phyloP scores from a whole-genome alignment of 2,113 vertebrate genomes.

The Ranitomeya variabilis region DNA sequence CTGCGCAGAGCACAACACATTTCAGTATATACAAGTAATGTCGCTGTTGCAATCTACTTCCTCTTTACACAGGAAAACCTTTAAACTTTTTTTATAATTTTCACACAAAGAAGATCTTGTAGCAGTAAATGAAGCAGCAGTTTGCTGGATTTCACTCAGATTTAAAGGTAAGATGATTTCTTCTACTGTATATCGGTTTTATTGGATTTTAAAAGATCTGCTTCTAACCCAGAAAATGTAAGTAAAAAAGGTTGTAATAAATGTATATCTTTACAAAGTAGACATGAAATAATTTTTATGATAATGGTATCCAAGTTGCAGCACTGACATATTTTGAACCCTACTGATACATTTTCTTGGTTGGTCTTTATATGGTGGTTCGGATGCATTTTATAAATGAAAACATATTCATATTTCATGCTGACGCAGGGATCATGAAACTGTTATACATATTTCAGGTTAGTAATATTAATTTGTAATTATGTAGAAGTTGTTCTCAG shows the following conservation, averaged over 20 bases:
- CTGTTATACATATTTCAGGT: no score
- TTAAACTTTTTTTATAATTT: background rate
- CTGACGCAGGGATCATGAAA: no score
- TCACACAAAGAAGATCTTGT: background rate
- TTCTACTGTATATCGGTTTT: background rate
- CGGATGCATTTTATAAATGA: no score
- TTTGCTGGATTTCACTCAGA: background rate
- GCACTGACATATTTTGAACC: no score
- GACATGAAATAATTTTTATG: background rate
- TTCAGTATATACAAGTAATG: background rate
- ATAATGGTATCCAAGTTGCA: no score
- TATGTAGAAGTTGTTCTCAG: no score
- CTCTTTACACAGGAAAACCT: conserved; percentile 22
- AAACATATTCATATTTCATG: no score
- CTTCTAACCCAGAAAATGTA: background rate
- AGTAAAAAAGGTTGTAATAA: background rate
- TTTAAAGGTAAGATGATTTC: conserved; percentile 5
- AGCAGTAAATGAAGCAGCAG: background rate
- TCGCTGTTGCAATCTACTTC: background rate
- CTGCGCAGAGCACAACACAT: background rate
- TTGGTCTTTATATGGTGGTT: no score
- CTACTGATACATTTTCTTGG: no score
- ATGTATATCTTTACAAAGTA: background rate
- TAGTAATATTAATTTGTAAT: no score
- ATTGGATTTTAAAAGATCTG: background rate